These are phyloP conservation scores for Drosophila hawaiiensis DNA, from an alignment of 2,888 invertebrate species.

Conservation along the genomic window DNA sequence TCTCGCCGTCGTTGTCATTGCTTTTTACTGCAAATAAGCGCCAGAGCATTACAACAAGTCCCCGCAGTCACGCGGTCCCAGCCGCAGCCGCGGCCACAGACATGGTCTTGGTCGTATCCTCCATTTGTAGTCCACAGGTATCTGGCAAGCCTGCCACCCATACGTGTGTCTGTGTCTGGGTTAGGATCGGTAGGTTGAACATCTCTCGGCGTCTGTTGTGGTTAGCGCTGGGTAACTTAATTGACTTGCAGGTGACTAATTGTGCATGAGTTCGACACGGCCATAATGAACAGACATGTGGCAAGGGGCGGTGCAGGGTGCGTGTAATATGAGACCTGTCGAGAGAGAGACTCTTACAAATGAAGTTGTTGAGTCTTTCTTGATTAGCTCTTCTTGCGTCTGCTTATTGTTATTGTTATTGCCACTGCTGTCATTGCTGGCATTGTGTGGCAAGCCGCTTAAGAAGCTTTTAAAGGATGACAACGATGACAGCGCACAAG, in stretches of 20 bases:
- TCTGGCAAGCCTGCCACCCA: constrained; percentile 30
- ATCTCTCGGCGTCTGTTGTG: constrained; percentile 66
- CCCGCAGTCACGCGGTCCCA: constrained; percentile 19
- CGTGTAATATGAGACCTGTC: constrained; percentile 74
- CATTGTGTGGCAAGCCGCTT: constrained; percentile 54
- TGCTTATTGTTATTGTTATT: constrained; percentile 40
- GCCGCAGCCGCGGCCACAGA: neutral
- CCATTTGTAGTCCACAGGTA: constrained; percentile 5
- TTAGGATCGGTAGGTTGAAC: constrained; percentile 18
- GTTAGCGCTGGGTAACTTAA: constrained; percentile 73
- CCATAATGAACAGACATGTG: constrained; percentile 7
- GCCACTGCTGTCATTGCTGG: constrained; percentile 27
- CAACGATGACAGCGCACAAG: constrained; percentile 53
- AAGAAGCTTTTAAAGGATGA: constrained; percentile 66
- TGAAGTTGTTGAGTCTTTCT: constrained; percentile 64
- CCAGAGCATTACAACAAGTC: constrained; percentile 57
- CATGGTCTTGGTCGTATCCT: constrained; percentile 30
- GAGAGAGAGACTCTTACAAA: constrained; percentile 51
- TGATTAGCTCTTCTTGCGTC: constrained; percentile 46
- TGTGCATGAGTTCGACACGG: constrained; percentile 80
- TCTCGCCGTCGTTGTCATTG: constrained; percentile 69
- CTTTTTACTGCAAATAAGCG: constrained; percentile 78
- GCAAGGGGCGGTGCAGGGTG: constrained; percentile 16
- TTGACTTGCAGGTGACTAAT: constrained; percentile 82
- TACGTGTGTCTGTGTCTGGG: constrained; percentile 50